These are phyloP conservation scores for Artibeus lituratus DNA, from an alignment of 2,797 vertebrate species.

Conservation along the genomic window DNA sequence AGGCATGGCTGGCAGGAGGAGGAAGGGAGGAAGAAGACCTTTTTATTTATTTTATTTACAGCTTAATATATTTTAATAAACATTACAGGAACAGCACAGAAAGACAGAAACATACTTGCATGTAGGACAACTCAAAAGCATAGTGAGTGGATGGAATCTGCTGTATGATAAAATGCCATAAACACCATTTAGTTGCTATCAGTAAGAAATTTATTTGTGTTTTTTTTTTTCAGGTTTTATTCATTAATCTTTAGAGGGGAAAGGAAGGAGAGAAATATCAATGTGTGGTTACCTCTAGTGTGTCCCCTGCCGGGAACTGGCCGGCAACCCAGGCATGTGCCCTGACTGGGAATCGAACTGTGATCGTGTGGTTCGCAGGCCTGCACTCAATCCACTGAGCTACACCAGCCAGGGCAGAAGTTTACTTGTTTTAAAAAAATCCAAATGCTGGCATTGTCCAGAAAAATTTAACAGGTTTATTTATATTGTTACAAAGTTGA, in stretches of 20 bases:
- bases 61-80: conserved; percentile 90
- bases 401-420: too few relatives aligned
- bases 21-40: not conserved
- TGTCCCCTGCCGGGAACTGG: too few relatives aligned
- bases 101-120: conserved; percentile 84
- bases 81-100: conserved; percentile 89
- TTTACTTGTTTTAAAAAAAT: conserved; percentile 85
- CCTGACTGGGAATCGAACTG: too few relatives aligned
- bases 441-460: conserved; percentile 88
- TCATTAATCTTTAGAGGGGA: too few relatives aligned
- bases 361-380: too few relatives aligned
- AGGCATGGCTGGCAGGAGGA: not conserved
- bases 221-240: too few relatives aligned
- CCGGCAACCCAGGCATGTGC: too few relatives aligned
- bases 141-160: conserved; percentile 85
- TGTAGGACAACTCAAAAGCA: conserved; percentile 76
- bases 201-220: conserved; percentile 86
- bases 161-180: conserved; percentile 86
- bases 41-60: conserved; percentile 42
- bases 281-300: too few relatives aligned
- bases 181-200: conserved; percentile 86
- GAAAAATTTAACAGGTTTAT: conserved; percentile 86
- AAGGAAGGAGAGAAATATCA: too few relatives aligned
- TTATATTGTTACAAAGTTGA: conserved; percentile 66
- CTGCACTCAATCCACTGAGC: too few relatives aligned